phyloP scores from a whole-genome alignment of 2,113 vertebrate genomes.

The Drymodes brunneopygia region DNA sequence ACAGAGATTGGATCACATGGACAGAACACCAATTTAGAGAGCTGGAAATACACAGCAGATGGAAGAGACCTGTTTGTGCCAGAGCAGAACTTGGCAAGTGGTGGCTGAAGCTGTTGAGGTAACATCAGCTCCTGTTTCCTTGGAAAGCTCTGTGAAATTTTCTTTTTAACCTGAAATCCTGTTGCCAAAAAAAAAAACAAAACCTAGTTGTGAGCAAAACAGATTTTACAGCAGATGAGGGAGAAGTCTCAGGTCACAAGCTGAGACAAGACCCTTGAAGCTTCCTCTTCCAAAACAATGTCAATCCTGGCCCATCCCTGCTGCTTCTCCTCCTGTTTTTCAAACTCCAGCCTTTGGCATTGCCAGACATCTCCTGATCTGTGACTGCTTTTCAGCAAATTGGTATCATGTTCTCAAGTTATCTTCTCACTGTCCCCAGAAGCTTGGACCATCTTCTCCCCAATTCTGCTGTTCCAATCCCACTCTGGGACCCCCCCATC shows the following conservation, averaged over 20 bases:
- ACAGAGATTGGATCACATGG: background rate
- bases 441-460: background rate
- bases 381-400: background rate
- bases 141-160: background rate
- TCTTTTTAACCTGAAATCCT: background rate
- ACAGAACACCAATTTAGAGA: background rate
- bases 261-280: background rate
- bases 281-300: background rate
- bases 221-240: background rate
- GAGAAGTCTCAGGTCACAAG: background rate
- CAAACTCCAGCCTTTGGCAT: background rate
- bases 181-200: background rate
- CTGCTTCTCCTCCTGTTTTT: background rate
- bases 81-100: conserved; percentile 44
- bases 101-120: background rate
- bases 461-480: background rate
- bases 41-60: conserved; percentile 29
- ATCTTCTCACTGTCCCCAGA: background rate
- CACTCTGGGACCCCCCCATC: background rate
- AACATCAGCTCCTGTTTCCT: background rate
- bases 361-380: background rate
- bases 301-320: background rate
- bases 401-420: background rate
- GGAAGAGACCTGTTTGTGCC: conserved; percentile 2
- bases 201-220: background rate